These are phyloP conservation scores for Barnardius zonarius DNA, from an alignment of 2,113 vertebrate genomes.

Conservation along the genomic window DNA sequence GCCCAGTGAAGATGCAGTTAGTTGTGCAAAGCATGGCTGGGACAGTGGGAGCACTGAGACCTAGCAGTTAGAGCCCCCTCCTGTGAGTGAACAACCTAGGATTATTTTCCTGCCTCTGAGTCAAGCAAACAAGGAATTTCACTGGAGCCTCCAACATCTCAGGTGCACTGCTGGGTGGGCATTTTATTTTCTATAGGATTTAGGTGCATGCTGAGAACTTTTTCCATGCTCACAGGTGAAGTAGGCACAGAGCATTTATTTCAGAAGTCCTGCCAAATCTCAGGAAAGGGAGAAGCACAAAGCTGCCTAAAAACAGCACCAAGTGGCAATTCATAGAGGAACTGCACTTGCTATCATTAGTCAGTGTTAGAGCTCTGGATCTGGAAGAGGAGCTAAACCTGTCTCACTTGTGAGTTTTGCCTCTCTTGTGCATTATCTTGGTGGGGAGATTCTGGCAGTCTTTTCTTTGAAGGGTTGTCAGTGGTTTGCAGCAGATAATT, in stretches of 20 bases:
- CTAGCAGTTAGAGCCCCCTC: neutral
- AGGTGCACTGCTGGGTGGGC: neutral
- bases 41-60: neutral
- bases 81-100: neutral
- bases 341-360: neutral
- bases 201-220: neutral
- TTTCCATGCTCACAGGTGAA: neutral
- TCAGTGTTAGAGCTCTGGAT: neutral
- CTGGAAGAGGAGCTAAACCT: neutral
- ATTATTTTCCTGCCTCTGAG: neutral
- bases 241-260: neutral
- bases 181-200: neutral
- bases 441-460: neutral
- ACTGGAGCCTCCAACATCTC: neutral
- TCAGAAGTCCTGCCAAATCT: neutral
- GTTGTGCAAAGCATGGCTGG: neutral
- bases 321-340: neutral
- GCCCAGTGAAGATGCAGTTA: neutral
- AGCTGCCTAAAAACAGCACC: neutral
- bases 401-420: neutral
- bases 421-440: neutral
- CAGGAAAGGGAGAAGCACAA: neutral
- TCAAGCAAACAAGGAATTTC: neutral
- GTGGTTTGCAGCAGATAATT: constrained; percentile 3
- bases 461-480: neutral